phyloP scores from a whole-genome alignment of 2,888 invertebrate genomes.

The Busseola fusca region DNA sequence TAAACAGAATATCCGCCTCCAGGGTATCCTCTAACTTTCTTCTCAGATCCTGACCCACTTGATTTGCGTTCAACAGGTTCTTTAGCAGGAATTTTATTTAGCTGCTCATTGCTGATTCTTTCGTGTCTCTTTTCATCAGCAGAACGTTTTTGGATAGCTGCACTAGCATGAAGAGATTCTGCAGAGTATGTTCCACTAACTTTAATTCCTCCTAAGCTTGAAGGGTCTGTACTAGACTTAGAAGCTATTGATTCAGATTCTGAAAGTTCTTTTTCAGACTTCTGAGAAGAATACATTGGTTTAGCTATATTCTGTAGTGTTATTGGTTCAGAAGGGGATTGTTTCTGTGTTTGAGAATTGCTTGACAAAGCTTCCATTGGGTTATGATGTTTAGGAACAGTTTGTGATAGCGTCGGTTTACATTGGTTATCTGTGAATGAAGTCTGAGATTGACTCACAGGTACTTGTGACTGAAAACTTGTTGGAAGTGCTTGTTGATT shows the following conservation, averaged over 20 bases:
- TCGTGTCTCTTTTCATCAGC: constrained; percentile 81
- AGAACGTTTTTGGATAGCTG: constrained; percentile 73
- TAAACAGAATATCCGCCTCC: constrained; percentile 81
- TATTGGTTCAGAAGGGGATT: constrained; percentile 69
- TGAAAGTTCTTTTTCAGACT: constrained; percentile 80
- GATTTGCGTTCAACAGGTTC: constrained; percentile 85
- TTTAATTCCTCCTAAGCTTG: constrained; percentile 69
- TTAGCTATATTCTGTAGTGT: constrained; percentile 68
- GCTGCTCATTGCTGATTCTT: constrained; percentile 77
- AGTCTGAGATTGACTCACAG: constrained; percentile 68
- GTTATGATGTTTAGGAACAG: constrained; percentile 65
- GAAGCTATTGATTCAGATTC: constrained; percentile 79
- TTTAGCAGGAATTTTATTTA: constrained; percentile 84
- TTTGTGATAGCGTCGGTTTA: constrained; percentile 64
- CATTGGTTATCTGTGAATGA: constrained; percentile 70
- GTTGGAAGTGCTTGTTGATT: constrained; percentile 70
- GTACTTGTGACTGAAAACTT: constrained; percentile 55
- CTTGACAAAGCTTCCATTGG: constrained; percentile 67
- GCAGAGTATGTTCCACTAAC: constrained; percentile 70
- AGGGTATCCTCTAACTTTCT: constrained; percentile 87
- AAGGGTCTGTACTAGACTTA: constrained; percentile 77
- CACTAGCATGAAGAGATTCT: constrained; percentile 72
- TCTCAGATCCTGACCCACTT: constrained; percentile 85
- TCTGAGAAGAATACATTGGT: constrained; percentile 74
- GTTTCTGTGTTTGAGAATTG: constrained; percentile 70